Conservation (phyloP, 2,888 invertebrate genomes). For the Agelastica alni region DNA sequence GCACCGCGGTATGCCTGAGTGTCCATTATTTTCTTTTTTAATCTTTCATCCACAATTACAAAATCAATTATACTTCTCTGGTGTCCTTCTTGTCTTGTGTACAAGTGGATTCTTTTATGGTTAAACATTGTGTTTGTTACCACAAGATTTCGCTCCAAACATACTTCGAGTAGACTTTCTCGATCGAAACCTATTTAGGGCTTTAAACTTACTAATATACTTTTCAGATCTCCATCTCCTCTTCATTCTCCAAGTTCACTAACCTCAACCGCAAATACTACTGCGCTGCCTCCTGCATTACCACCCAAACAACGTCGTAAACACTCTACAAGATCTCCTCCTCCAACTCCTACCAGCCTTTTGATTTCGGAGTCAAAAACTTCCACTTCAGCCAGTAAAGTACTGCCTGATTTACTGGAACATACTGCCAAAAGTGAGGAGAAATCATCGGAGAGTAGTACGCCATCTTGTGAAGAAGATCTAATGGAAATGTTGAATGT, state of each 20-base stretch:
- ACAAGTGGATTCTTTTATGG: too few relatives aligned
- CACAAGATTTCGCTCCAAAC: too few relatives aligned
- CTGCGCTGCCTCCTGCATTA: constrained; percentile 56
- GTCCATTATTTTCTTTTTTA: too few relatives aligned
- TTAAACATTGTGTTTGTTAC: too few relatives aligned
- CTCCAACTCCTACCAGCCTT: constrained; percentile 39
- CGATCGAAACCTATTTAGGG: too few relatives aligned
- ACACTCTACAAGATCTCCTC: constrained; percentile 55
- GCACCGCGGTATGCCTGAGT: too few relatives aligned
- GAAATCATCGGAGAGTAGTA: constrained; percentile 34
- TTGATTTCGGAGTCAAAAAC: constrained; percentile 34
- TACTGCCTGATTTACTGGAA: constrained; percentile 53
- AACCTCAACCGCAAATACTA: constrained; percentile 33
- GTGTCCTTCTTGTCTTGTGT: too few relatives aligned
- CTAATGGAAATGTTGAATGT: constrained; percentile 83
- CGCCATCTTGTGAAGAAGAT: constrained; percentile 56
- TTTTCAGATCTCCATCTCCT: constrained; percentile 38
- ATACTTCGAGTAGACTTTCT: too few relatives aligned
- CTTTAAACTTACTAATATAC: too few relatives aligned
- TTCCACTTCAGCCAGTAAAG: constrained; percentile 41
- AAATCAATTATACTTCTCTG: too few relatives aligned
- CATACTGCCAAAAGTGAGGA: constrained; percentile 45
- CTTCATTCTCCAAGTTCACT: constrained; percentile 44
- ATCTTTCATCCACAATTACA: too few relatives aligned
- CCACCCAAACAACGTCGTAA: constrained; percentile 62